Evolutionary conservation across 2,888 invertebrate species (phyloP), one percentile per base, ranked within the genome.

Genomic region (Cepaea hortensis): DNA sequence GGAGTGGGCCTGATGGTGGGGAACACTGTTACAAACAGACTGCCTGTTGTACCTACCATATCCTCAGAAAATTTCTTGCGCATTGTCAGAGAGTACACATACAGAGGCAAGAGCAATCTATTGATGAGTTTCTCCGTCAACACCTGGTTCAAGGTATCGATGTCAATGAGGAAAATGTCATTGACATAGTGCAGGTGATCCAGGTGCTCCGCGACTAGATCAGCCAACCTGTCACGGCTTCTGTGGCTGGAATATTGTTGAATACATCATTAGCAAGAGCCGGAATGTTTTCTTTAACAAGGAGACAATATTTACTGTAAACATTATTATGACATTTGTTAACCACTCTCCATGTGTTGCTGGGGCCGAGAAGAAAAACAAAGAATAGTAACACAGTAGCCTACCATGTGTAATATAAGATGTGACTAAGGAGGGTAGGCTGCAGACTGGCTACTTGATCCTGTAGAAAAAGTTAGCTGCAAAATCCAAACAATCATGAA

Each of bases 181-280:
- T 99, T 99, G 86, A 99, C 95, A 94, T 99, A 99, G 95, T 99
- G 99, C 20, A 99, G 96, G 94, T 99, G 98, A 95, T 99, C 99
- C 90, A 99, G 95, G 94, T 99, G 99, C 95, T 99, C 99, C 0
- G 98, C 99, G 3, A 99, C 98, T 89, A 99, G 95, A 95, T 98
- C 98, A 18, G 98, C 96, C 81, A 99, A 95, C 92, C 97, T 96
- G 92, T 97, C 97, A 93, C 98, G 97, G 46, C 97, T 97, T 87
- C 95, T 97, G 97, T 98, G 98, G 94, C 98, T 98, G 92, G 46
- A 95, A 89, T 95, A 96, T 91, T 90, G 7, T 23, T 23, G 23
- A 73, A 23, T 55, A 5, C 11, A 11, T 55, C 11, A 55, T 55
- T 55, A 11, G 11, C 13, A 68, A 18, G 68, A 68, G 6, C 3